Conservation (phyloP, 2,888 invertebrate species). For the Gisinianus flammeolus region DNA sequence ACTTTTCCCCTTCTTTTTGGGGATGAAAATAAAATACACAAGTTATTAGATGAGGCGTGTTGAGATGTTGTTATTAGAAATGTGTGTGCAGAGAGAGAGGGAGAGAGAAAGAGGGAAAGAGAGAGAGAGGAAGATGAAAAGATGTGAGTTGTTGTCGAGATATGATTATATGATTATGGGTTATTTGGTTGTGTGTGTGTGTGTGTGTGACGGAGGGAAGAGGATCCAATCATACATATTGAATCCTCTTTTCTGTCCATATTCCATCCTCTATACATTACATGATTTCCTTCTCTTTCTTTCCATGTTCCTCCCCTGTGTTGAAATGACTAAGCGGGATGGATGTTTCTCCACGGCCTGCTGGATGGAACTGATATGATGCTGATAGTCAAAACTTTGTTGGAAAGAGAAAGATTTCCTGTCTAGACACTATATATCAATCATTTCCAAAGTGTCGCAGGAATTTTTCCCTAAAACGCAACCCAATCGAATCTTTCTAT, state of each 20-base stretch:
- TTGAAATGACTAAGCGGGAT: background rate
- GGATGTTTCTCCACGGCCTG: background rate
- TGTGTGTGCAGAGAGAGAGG: no score
- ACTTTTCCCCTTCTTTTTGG: background rate
- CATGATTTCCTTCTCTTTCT: background rate
- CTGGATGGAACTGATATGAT: background rate
- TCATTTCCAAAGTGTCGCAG: conserved; percentile 43
- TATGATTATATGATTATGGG: background rate
- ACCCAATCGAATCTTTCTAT: conserved; percentile 17
- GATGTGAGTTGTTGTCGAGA: background rate
- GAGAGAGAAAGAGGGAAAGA: background rate
- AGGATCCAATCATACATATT: background rate
- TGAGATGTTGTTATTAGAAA: background rate
- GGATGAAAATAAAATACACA: conserved; percentile 26
- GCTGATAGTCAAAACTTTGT: conserved; percentile 17
- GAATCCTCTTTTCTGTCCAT: background rate
- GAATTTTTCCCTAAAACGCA: conserved; percentile 13
- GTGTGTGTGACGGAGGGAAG: background rate
- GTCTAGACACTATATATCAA: conserved; percentile 55
- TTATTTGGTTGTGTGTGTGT: background rate
- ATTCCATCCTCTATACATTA: background rate
- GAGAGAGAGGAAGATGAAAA: background rate
- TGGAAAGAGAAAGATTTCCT: conserved; percentile 41
- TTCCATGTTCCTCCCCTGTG: background rate
- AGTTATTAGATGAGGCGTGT: conserved; percentile 25